These are phyloP conservation scores for Bombyx mandarina DNA, from an alignment of 1,140 invertebrate species.

Conservation along the genomic window DNA sequence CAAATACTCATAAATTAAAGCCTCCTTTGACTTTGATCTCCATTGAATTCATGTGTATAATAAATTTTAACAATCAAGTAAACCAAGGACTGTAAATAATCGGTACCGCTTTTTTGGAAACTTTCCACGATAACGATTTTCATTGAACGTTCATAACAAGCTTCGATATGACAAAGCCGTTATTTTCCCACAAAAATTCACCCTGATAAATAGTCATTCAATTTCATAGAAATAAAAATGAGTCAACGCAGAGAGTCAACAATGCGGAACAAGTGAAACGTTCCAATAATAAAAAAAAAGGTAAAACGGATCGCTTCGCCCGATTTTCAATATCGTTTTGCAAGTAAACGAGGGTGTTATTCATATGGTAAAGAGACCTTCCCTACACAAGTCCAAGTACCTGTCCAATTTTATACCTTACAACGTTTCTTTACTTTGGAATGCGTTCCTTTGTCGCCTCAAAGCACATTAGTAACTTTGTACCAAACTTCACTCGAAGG, in stretches of 20 bases:
- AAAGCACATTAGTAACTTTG: neutral
- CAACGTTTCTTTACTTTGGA: slow-evolving; percentile 1
- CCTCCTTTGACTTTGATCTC: too few species aligned
- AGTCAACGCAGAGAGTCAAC: slow-evolving; percentile 39
- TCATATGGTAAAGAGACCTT: slow-evolving; percentile 31
- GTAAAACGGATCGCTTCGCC: slow-evolving; percentile 35
- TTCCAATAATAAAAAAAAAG: slow-evolving; percentile 42
- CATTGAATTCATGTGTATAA: too few species aligned
- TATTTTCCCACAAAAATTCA: slow-evolving; percentile 7
- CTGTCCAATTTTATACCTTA: neutral
- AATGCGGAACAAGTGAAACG: slow-evolving; percentile 51
- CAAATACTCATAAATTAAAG: too few species aligned
- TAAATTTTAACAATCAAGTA: too few species aligned
- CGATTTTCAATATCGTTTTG: slow-evolving; percentile 48
- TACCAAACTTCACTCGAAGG: neutral
- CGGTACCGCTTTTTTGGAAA: too few species aligned
- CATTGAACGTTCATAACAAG: slow-evolving; percentile 10
- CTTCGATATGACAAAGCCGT: neutral
- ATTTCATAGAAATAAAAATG: slow-evolving; percentile 45
- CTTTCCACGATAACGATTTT: neutral
- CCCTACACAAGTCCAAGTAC: slow-evolving; percentile 14
- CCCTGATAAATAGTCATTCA: slow-evolving; percentile 45
- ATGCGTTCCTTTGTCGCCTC: neutral
- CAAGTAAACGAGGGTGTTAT: slow-evolving; percentile 38
- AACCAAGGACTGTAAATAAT: too few species aligned